Base-by-base conservation (phyloP, 2,113 vertebrate species). In the Pleuronectes platessa region DNA sequence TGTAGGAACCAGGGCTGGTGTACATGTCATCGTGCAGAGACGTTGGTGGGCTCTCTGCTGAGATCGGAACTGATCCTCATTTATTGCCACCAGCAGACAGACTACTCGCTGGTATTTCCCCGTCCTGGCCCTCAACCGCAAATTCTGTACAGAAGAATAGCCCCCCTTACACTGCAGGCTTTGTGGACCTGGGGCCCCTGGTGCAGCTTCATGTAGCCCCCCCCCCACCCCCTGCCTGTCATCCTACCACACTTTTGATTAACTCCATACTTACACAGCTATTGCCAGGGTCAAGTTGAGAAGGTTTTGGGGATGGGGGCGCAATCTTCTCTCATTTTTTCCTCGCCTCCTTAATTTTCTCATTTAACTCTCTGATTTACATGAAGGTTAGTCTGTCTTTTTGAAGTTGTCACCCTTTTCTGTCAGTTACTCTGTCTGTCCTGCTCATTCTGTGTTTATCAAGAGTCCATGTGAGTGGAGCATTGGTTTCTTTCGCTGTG, bases 171-270 rank as follows among this genome's bases (percentile, higher is more conserved):
- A 86, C 77, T 86, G 73, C 73, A 68, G 74, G 81, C 87, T 86
- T 90, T 90, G 86, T 92, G 75, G 66, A 85, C 55, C 72, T 17
- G 58, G 60, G 89, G 86, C 79, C 82, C 83, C 71, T 88, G 68
- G 79, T 24, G 31, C 62, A 71, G 82, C 76, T 76, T 71, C 83
- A 64, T 71, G 71, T 85, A 81, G 71, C 71, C 42, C 81, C 87
- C 83, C 77, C 85, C 80, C 47, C 24, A 1, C 81, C 86, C 83
- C 76, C 86, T 77, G 82, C 84, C 87, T 85, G 85, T 86, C 87
- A 86, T 82, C 70, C 85, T 62, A 86, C 86, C 90, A 88, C 86
- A 90, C 76, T 84, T 91, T 92, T 92, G 86, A 93, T 93, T 88
- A 92, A 93, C 86, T 89, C 86, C 89, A 91, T 86, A 87, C 85